Percentiles rank a stretch among this genome's conserved stretches.
Evolutionary conservation across 2,113 vertebrate species (phyloP).

Genomic region (Paracanthobrama guichenoti): DNA sequence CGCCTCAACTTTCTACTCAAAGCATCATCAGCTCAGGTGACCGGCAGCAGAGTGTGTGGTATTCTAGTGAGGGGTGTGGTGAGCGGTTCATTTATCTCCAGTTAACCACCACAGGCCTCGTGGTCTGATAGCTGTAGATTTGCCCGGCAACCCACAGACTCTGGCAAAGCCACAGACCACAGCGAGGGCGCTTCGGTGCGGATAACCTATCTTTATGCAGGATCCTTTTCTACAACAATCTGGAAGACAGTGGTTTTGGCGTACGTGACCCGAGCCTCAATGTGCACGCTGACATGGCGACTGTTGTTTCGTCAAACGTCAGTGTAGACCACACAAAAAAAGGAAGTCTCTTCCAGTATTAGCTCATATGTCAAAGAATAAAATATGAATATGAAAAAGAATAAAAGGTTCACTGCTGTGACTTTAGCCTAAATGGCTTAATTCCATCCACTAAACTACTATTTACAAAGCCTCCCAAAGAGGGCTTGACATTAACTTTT

Average conservation of each 20-base stretch:
- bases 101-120: not conserved
- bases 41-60: constrained; percentile 1
- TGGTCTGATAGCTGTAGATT: constrained; percentile 27
- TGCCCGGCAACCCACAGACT: not conserved
- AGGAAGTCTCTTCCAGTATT: not conserved
- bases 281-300: not conserved
- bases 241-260: not conserved
- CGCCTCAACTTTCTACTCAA: not conserved
- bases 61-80: constrained; percentile 11
- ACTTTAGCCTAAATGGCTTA: not conserved
- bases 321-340: not conserved
- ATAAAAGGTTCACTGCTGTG: not conserved
- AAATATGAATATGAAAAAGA: not conserved
- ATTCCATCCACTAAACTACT: not conserved
- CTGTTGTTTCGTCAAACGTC: not conserved
- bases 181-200: not conserved
- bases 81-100: constrained; percentile 19
- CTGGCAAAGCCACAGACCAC: constrained; percentile 25
- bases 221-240: not conserved
- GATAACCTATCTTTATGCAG: constrained; percentile 19
- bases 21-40: not conserved
- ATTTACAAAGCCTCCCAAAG: not conserved
- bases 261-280: not conserved
- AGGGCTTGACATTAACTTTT: too few species aligned
- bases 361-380: not conserved